Percentiles rank a stretch among this genome's conserved stretches.
These are phyloP conservation scores for Idaea aversata DNA, from an alignment of 2,888 invertebrate species.

Conservation along the genomic window DNA sequence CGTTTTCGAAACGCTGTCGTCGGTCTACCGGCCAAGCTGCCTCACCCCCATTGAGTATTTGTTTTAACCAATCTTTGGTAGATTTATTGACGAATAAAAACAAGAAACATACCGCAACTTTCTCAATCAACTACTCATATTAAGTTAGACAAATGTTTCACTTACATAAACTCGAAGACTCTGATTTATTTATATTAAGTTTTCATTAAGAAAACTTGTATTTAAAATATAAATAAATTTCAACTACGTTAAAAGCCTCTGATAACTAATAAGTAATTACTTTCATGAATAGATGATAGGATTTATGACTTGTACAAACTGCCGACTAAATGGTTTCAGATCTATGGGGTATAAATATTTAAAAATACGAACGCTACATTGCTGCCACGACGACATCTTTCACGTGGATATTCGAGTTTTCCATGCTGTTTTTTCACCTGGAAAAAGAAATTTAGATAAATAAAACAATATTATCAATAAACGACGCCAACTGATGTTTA, in stretches of 20 bases:
- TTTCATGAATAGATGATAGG: conserved; percentile 24
- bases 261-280: conserved; percentile 9
- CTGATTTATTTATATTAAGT: conserved; percentile 13
- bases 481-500: too few species aligned
- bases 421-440: conserved; percentile 75
- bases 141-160: conserved; percentile 12
- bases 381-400: conserved; percentile 21
- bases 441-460: conserved; percentile 28
- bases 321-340: conserved; percentile 43
- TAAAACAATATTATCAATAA: neutral
- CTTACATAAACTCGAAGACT: conserved; percentile 25
- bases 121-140: neutral
- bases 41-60: conserved; percentile 23
- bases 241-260: conserved; percentile 35
- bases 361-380: neutral
- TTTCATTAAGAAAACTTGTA: conserved; percentile 24
- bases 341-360: conserved; percentile 54
- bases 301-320: neutral
- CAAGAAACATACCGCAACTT: conserved; percentile 18
- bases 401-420: conserved; percentile 79
- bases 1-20: neutral
- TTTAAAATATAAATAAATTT: conserved; percentile 31
- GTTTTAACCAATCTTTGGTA: conserved; percentile 31
- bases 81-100: conserved; percentile 13
- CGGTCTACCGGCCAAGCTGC: conserved; percentile 6